Evolutionary conservation across 53 echinoderm and acorn worm species (phyloP).

Genomic region (Antedon mediterranea): DNA sequence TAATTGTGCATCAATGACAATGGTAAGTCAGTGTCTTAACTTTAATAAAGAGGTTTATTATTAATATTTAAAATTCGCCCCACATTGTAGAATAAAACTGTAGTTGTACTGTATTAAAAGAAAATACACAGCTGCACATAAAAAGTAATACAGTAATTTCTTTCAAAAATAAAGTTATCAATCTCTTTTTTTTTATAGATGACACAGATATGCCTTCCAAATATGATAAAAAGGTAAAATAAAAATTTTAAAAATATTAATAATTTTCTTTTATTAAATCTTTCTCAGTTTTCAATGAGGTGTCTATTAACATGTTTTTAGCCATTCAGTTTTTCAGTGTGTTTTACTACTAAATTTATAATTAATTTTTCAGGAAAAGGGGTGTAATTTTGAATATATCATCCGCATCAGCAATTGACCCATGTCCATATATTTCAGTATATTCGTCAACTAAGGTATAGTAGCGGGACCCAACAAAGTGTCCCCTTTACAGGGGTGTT

Average conservation of each 20-base stretch:
- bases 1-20: slow-evolving; percentile 51
- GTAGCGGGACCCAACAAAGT: too few relatives aligned
- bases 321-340: too few relatives aligned
- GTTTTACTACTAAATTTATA: neutral
- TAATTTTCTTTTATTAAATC: too few relatives aligned
- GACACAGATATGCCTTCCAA: slow-evolving; percentile 57
- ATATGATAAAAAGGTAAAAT: slow-evolving; percentile 80
- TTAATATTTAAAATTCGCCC: too few relatives aligned
- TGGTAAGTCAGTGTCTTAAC: slow-evolving; percentile 33
- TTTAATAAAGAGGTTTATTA: neutral
- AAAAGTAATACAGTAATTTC: too few relatives aligned
- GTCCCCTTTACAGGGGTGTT: too few relatives aligned
- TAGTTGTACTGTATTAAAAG: too few relatives aligned
- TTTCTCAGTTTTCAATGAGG: too few relatives aligned
- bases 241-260: neutral
- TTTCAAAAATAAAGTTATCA: neutral
- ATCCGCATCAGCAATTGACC: slow-evolving; percentile 57
- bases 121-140: too few relatives aligned
- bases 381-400: slow-evolving; percentile 78
- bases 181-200: slow-evolving; percentile 22
- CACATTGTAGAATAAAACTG: too few relatives aligned
- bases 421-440: slow-evolving; percentile 51
- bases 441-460: slow-evolving; percentile 87
- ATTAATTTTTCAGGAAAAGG: slow-evolving; percentile 43
- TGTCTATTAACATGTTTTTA: too few relatives aligned